phyloP scores from a whole-genome alignment of 2,113 vertebrate genomes.

The Cottus gobio region DNA sequence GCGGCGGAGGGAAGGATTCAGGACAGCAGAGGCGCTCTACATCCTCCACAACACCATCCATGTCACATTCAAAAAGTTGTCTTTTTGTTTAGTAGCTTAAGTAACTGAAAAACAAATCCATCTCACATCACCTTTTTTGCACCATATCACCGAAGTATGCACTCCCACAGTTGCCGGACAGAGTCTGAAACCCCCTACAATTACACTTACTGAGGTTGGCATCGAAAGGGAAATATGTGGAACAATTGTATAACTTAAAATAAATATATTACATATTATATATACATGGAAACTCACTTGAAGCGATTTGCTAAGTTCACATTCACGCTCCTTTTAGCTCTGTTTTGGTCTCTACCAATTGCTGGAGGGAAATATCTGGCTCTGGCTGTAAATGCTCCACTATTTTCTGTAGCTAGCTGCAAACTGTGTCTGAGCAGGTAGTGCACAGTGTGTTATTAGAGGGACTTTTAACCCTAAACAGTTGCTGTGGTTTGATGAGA shows the following conservation, averaged over 20 bases:
- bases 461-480: not conserved
- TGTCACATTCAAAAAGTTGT: not conserved
- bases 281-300: not conserved
- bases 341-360: not conserved
- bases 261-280: too few species aligned
- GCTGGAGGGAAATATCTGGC: not conserved
- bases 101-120: not conserved
- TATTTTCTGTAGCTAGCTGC: too few species aligned
- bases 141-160: not conserved
- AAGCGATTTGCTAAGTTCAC: not conserved
- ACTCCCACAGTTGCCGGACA: not conserved
- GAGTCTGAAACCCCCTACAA: not conserved
- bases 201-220: not conserved
- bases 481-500: not conserved
- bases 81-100: not conserved
- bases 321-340: not conserved
- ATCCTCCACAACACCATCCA: not conserved
- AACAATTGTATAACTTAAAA: not conserved
- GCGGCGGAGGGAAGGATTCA: constrained; percentile 22
- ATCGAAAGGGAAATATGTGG: not conserved
- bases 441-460: not conserved
- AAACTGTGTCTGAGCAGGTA: not conserved
- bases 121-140: not conserved
- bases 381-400: too few species aligned
- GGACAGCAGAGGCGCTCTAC: constrained; percentile 34